phyloP scores from a whole-genome alignment of 2,797 vertebrate species.

The Peromyscus melanophrys region DNA sequence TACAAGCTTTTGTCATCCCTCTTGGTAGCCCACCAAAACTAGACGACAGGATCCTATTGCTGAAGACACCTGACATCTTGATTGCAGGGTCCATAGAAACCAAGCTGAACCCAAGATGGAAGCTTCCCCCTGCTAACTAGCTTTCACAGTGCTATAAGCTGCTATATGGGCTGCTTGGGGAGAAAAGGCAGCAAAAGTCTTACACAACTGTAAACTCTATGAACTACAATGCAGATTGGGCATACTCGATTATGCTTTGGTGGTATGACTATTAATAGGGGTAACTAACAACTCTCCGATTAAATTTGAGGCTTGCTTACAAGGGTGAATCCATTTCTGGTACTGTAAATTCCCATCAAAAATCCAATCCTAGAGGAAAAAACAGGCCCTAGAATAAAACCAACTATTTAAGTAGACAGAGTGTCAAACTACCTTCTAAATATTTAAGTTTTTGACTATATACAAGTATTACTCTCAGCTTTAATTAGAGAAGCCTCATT shows the following conservation, averaged over 20 bases:
- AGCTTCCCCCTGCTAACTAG: no score
- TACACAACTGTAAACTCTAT: background rate
- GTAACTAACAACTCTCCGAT: background rate
- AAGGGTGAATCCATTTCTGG: background rate
- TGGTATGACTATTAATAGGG: background rate
- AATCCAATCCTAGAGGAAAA: background rate
- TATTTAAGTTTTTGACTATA: background rate
- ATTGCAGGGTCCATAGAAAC: background rate
- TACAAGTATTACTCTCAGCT: background rate
- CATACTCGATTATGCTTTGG: background rate
- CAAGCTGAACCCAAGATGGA: background rate
- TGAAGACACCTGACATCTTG: background rate
- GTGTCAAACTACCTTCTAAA: background rate
- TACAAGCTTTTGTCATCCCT: background rate
- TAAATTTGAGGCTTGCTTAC: background rate
- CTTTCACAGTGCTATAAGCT: background rate
- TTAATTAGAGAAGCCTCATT: background rate
- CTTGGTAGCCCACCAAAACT: background rate
- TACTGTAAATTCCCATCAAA: background rate
- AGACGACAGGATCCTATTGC: background rate
- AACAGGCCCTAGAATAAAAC: background rate
- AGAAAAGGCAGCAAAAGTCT: background rate
- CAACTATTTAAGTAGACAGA: background rate
- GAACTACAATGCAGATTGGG: no score
- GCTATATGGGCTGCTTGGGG: background rate